These are phyloP conservation scores for Macropis europaea DNA, from an alignment of 2,888 invertebrate species.

Conservation along the genomic window DNA sequence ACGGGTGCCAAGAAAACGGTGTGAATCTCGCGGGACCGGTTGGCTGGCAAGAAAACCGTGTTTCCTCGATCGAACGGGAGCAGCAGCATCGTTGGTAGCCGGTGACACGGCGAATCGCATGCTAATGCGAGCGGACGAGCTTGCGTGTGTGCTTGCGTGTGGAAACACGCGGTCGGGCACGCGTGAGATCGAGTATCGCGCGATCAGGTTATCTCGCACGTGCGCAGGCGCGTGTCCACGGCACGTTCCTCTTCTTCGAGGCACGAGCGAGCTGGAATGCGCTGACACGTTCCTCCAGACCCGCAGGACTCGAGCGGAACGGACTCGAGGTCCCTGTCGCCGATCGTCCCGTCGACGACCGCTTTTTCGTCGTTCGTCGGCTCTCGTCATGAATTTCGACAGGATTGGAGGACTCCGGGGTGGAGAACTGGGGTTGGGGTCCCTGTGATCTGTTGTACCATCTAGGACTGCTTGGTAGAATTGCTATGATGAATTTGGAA, in stretches of 20 bases:
- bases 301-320: background rate
- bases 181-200: constrained; percentile 47
- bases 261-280: constrained; percentile 34
- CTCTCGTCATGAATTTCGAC: background rate
- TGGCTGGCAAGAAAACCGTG: constrained; percentile 22
- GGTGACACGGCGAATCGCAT: constrained; percentile 5
- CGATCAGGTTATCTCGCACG: constrained; percentile 54
- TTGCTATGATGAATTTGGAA: too few species aligned
- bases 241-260: constrained; percentile 15
- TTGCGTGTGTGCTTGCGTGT: constrained; percentile 8
- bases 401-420: too few species aligned
- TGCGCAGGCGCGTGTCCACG: constrained; percentile 37
- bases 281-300: constrained; percentile 23
- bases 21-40: too few species aligned
- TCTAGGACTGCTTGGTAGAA: too few species aligned
- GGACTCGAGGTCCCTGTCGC: too few species aligned
- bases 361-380: too few species aligned
- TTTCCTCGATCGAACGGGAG: background rate
- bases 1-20: too few species aligned
- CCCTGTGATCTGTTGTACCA: too few species aligned
- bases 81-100: background rate
- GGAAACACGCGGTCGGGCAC: constrained; percentile 32
- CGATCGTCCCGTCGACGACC: too few species aligned
- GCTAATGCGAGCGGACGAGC: constrained; percentile 5
- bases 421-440: too few species aligned